These are phyloP conservation scores for Thalassophryne amazonica DNA, from an alignment of 2,797 vertebrate genomes.

Conservation along the genomic window DNA sequence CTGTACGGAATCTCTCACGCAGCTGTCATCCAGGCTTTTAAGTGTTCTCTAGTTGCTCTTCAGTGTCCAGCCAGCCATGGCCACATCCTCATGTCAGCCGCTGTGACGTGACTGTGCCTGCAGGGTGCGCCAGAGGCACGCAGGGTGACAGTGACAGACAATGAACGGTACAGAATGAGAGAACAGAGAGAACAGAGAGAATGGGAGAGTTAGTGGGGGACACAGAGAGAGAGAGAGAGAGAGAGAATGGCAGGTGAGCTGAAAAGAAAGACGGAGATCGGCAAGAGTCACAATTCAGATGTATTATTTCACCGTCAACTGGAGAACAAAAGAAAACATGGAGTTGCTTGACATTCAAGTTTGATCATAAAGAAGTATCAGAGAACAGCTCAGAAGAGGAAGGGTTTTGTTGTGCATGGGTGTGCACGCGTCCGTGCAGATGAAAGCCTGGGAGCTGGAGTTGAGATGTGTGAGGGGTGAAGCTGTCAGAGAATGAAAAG, in stretches of 20 bases:
- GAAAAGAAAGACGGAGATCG: conserved; percentile 36
- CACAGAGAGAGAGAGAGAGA: conserved; percentile 16
- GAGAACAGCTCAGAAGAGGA: conserved; percentile 36
- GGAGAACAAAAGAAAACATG: conserved; percentile 73
- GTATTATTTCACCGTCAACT: conserved; percentile 70
- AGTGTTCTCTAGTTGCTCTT: conserved; percentile 72
- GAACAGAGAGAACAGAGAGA: conserved; percentile 58
- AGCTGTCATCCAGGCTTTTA: conserved; percentile 71
- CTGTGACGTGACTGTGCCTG: conserved; percentile 68
- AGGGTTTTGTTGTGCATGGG: background rate
- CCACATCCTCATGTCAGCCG: conserved; percentile 66
- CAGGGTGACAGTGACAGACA: conserved; percentile 64
- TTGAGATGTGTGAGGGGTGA: conserved; percentile 63
- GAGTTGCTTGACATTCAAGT: conserved; percentile 62
- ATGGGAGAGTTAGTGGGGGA: conserved; percentile 30
- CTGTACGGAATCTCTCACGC: conserved; percentile 53
- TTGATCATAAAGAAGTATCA: conserved; percentile 71
- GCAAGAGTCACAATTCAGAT: conserved; percentile 66
- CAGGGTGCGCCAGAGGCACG: conserved; percentile 62
- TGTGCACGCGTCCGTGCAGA: conserved; percentile 24
- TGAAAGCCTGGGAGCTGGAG: conserved; percentile 60
- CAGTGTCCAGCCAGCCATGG: conserved; percentile 70
- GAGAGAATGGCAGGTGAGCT: conserved; percentile 34
- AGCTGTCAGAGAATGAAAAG: conserved; percentile 69
- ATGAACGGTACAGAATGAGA: conserved; percentile 53